These are phyloP conservation scores for Muscidifurax raptorellus DNA, from an alignment of 1,140 invertebrate genomes.

Conservation along the genomic window DNA sequence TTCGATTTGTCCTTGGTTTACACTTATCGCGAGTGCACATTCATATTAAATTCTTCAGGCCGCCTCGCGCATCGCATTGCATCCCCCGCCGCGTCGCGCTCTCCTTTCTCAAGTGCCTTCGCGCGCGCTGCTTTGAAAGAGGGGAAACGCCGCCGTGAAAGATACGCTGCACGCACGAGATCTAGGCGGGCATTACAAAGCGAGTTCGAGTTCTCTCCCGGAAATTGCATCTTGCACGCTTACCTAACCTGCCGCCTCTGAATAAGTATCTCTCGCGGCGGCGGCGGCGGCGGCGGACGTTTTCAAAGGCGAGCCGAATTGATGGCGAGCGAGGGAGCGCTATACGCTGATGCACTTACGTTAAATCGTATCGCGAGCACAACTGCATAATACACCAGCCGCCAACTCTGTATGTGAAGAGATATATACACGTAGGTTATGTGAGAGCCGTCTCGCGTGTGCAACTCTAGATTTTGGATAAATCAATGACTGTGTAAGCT, in stretches of 20 bases:
- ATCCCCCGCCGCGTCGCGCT: not conserved
- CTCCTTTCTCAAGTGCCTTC: constrained; percentile 16
- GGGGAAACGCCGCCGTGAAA: constrained; percentile 1
- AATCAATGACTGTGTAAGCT: constrained; percentile 24
- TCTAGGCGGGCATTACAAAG: constrained; percentile 31
- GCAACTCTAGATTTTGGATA: not conserved
- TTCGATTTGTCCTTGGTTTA: constrained; percentile 56
- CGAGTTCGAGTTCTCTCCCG: constrained; percentile 35
- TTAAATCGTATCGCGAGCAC: constrained; percentile 30
- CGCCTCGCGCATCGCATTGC: not conserved
- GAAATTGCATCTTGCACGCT: constrained; percentile 51
- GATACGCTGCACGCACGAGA: constrained; percentile 35
- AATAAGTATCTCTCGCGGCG: constrained; percentile 12
- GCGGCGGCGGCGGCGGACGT: not conserved
- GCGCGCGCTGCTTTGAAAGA: constrained; percentile 13
- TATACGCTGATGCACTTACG: constrained; percentile 14
- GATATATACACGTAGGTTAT: not conserved
- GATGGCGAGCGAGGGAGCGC: constrained; percentile 8
- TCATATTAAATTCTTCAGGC: constrained; percentile 32
- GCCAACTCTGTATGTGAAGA: not conserved
- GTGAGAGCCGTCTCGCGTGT: not conserved
- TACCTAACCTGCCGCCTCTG: not conserved
- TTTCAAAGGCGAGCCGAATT: constrained; percentile 33
- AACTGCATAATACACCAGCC: not conserved
- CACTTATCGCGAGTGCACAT: constrained; percentile 41